These are phyloP conservation scores for Hybos culiciformis DNA, from an alignment of 2,888 invertebrate genomes.

Conservation along the genomic window DNA sequence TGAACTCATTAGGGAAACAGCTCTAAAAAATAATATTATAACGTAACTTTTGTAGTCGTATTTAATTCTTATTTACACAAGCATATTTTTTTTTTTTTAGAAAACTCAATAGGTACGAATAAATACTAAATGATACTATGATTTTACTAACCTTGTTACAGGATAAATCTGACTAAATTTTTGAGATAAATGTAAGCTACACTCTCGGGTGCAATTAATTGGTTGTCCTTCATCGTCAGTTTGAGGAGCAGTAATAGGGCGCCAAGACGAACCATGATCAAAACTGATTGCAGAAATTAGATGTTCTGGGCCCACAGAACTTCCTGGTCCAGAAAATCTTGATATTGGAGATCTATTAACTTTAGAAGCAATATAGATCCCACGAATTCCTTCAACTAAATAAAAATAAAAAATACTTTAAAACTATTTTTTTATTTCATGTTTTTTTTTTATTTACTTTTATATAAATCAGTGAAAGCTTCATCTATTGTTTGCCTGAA, in stretches of 20 bases:
- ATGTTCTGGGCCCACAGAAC: constrained; percentile 55
- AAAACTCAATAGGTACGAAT: not conserved
- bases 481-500: constrained; percentile 63
- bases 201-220: constrained; percentile 54
- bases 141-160: constrained; percentile 38
- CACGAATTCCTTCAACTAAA: constrained; percentile 72
- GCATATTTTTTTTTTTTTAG: not conserved
- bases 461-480: constrained; percentile 75
- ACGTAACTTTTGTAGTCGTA: not conserved
- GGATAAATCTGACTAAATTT: constrained; percentile 74
- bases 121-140: not conserved
- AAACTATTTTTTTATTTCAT: too few species aligned
- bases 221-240: constrained; percentile 53
- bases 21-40: constrained; percentile 30
- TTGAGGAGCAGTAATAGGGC: constrained; percentile 54
- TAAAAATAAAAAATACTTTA: too few species aligned
- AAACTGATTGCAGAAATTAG: constrained; percentile 68
- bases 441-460: too few species aligned
- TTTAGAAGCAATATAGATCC: constrained; percentile 80
- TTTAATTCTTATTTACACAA: not conserved
- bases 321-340: constrained; percentile 13
- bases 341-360: constrained; percentile 40
- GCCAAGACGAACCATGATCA: constrained; percentile 79
- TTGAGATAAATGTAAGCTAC: constrained; percentile 78
- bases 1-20: constrained; percentile 70